Base-by-base conservation (phyloP, 2,888 invertebrate species). In the Caenorhabditis wallacei region DNA sequence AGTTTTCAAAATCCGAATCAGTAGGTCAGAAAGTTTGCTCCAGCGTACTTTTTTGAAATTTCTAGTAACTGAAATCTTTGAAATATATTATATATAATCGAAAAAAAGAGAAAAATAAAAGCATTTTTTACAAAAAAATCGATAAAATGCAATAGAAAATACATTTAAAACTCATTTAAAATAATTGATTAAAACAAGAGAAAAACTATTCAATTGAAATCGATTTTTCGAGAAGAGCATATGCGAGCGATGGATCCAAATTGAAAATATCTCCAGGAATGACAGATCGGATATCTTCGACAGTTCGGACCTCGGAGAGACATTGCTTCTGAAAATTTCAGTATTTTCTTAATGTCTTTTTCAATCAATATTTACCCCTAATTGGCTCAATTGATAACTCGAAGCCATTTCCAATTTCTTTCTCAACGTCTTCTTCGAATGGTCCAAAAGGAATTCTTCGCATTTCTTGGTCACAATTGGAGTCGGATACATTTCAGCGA, bases 171-270 rank as follows among this genome's bases (percentile, higher is more conserved):
- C n/a, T n/a, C n/a, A n/a, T n/a, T n/a, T n/a, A n/a, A n/a, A n/a
- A n/a, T n/a, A n/a, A n/a, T n/a, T n/a, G n/a, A n/a, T n/a, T n/a
- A n/a, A n/a, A n/a, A n/a, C n/a, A n/a, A n/a, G n/a, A n/a, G n/a
- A n/a, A n/a, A n/a, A 30, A 40, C 11, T 40, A 40, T 40, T 40
- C 16, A 11, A 40, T 8, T 40, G 46, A 48, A 48, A 48, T n/a
- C 8, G 46, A 43, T 48, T 64, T 64, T 20, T 48, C 22, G 10
- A 64, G 18, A 3, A 64, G 48, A 11, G 46, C 63, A 8, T 2
- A 18, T 1, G 43, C 11, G 1, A 48, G 26, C 0, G 16, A 1
- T 8, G 63, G 48, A 20, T 48, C 48, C 63, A 64, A 48, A 43
- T 64, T 7, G 1, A 3, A 4, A 16, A 35, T 3, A 48, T 64